Conservation (phyloP, 2,113 vertebrate species). For the Rhabdornis inornatus region DNA sequence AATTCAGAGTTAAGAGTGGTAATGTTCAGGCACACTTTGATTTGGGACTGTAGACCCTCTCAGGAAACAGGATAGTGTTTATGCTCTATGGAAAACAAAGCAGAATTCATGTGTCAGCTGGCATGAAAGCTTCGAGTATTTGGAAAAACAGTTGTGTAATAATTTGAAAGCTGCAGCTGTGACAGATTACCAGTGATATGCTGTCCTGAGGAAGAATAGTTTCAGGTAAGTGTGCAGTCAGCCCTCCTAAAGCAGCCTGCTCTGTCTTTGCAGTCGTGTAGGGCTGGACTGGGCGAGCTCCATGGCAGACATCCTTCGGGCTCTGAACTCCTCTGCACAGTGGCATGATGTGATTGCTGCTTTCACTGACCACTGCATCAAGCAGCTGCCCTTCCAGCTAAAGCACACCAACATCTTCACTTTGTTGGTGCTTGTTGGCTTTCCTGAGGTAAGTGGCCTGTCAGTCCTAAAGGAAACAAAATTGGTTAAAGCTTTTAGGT, state of each 20-base stretch:
- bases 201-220: not conserved
- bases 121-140: not conserved
- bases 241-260: not conserved
- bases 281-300: constrained; percentile 96
- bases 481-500: not conserved
- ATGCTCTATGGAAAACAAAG: not conserved
- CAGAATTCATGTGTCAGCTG: not conserved
- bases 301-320: constrained; percentile 90
- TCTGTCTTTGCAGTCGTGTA: constrained; percentile 78
- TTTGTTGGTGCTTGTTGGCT: constrained; percentile 91
- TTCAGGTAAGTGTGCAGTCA: not conserved
- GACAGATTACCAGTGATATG: not conserved
- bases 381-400: constrained; percentile 88
- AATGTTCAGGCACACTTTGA: not conserved
- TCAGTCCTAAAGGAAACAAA: fast-evolving
- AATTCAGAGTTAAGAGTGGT: not conserved
- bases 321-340: constrained; percentile 82
- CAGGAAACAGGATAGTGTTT: not conserved
- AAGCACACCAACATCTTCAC: constrained; percentile 97
- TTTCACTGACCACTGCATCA: constrained; percentile 91
- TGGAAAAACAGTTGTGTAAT: not conserved
- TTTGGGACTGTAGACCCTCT: not conserved
- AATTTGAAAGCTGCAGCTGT: not conserved
- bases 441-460: constrained; percentile 84
- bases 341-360: constrained; percentile 85